Evolutionary conservation across 1,140 invertebrate species (phyloP), one percentile per base, ranked within the genome.

Genomic region (Orius insidiosus): DNA sequence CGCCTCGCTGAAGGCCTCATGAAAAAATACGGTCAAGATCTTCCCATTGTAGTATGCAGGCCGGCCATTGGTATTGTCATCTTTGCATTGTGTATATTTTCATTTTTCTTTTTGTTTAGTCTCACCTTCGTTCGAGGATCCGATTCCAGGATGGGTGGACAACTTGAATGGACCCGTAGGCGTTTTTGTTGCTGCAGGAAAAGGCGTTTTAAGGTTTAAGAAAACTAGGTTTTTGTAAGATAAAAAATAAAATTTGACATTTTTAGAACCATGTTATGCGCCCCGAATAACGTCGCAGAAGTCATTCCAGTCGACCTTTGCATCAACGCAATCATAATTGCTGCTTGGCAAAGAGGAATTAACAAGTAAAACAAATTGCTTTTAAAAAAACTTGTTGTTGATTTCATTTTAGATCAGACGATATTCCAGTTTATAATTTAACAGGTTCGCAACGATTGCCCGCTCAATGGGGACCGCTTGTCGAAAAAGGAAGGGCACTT

Each of bases 351-450:
- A 49, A 55, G 55, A 34, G 51, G 51, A 2, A 40, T 30, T 0
- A 53, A 45, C 1, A 13, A 46, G 56, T 57, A 45, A 53, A 51
- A 53, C 11, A 31, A 14, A 33, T 7, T 3, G 13, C 32, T 4
- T 38, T 31, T 5, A 24, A 24, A n/a, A n/a, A n/a, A n/a, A n/a
- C n/a, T n/a, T n/a, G n/a, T n/a, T n/a, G n/a, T n/a, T n/a, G 7
- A 43, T n/a, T n/a, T 6, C 14, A 30, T 47, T 8, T 35, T 40
- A 39, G 11, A 7, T 18, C 32, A 7, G 44, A 50, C 9, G 14
- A n/a, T 40, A 68, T 83, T 10, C 79, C 78, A 0, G 77, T 81
- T 3, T 80, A 73, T 57, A 85, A 85, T 56, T 59, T 83, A 14
- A 80, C 79, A 4, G 72, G 75, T 48, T 72, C 71, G 18, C 72